Conservation (phyloP, 1,140 invertebrate genomes). For the Papilio helenus region DNA sequence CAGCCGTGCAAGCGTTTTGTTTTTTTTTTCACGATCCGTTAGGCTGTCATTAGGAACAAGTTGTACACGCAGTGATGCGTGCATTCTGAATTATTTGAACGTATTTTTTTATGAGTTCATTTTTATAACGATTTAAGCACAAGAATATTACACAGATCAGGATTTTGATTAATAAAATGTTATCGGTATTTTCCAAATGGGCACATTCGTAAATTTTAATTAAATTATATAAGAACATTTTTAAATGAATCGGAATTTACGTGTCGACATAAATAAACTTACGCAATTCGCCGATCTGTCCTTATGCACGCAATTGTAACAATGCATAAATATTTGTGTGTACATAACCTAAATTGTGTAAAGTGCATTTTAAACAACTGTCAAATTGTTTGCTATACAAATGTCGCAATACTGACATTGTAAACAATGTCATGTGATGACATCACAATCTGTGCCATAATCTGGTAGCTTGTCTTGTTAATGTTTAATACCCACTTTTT, state of each 20-base stretch:
- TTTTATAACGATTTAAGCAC: not conserved
- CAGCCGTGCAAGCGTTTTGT: not conserved
- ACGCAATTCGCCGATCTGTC: not conserved
- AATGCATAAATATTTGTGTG: not conserved
- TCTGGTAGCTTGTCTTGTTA: not conserved
- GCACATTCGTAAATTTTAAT: not conserved
- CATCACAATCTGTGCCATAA: not conserved
- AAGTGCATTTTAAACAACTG: conserved; percentile 8
- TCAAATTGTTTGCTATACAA: conserved; percentile 1
- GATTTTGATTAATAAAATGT: not conserved
- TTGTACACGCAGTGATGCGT: not conserved
- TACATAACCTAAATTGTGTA: conserved; percentile 6
- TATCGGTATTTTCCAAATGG: not conserved
- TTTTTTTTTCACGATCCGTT: not conserved
- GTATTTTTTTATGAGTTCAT: not conserved
- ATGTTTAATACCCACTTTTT: too few species aligned
- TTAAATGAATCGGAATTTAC: not conserved
- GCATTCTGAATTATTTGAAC: not conserved
- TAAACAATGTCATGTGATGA: not conserved
- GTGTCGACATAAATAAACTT: not conserved
- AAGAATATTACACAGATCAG: not conserved
- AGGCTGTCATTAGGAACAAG: not conserved
- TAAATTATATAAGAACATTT: not conserved
- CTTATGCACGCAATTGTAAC: conserved; percentile 9
- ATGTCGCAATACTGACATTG: conserved; percentile 2